A percentile compares a stretch with the other conserved stretches of the same genome.
Evolutionary conservation across 1,140 invertebrate species (phyloP).

Genomic region (Carcinoscorpius rotundicauda): DNA sequence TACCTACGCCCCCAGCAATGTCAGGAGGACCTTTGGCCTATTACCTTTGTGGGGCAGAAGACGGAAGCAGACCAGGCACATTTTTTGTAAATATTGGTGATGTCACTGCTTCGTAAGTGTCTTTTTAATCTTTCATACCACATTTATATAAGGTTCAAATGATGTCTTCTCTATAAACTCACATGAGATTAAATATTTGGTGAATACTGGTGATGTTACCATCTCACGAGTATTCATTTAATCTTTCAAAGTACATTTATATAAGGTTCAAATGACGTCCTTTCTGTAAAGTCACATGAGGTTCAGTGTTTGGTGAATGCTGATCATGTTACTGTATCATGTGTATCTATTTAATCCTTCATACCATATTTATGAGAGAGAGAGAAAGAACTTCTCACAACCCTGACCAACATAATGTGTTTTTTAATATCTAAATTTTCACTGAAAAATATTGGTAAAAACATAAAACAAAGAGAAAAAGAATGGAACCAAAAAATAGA

Average conservation of each 20-base stretch:
- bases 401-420: no score
- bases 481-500: no score
- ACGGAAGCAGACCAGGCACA: conserved; percentile 8
- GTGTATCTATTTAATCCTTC: neutral
- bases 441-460: no score
- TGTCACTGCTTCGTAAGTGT: conserved; percentile 10
- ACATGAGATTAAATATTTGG: neutral
- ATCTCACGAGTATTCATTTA: conserved; percentile 1
- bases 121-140: neutral
- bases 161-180: conserved; percentile 7
- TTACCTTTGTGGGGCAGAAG: conserved; percentile 12
- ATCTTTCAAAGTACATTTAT: no score
- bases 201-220: conserved; percentile 10
- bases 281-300: conserved; percentile 3
- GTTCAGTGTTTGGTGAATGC: conserved; percentile 7
- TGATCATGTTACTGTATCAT: conserved; percentile 8
- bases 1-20: conserved; percentile 2
- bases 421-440: no score
- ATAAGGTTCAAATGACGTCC: conserved; percentile 6
- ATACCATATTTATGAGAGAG: no score
- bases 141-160: neutral
- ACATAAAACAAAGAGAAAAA: no score
- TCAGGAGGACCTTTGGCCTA: conserved; percentile 6
- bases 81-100: conserved; percentile 12
- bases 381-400: no score